Evolutionary conservation across 2,888 invertebrate genomes (phyloP).

Genomic region (Drosophila barbarae): DNA sequence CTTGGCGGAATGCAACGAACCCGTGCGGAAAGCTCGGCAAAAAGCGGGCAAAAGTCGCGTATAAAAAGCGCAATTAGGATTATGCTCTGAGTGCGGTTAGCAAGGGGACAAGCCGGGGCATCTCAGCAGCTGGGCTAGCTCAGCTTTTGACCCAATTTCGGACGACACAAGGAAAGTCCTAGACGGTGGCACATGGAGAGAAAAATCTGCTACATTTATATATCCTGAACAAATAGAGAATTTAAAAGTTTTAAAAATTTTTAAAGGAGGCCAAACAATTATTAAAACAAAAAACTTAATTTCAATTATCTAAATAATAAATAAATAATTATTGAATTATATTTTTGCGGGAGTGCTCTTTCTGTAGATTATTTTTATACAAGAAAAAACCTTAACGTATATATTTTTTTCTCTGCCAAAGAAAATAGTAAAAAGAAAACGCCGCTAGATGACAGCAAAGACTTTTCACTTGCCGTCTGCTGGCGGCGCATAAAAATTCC

Average conservation of each 20-base stretch:
- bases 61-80: slow-evolving; percentile 58
- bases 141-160: slow-evolving; percentile 61
- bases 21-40: slow-evolving; percentile 18
- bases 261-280: too few relatives aligned
- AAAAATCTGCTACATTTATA: neutral
- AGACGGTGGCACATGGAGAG: slow-evolving; percentile 13
- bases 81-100: slow-evolving; percentile 54
- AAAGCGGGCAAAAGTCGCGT: slow-evolving; percentile 1
- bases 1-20: slow-evolving; percentile 69
- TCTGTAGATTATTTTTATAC: neutral
- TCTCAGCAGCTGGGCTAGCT: slow-evolving; percentile 36
- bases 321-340: neutral
- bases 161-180: slow-evolving; percentile 11
- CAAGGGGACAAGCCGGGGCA: slow-evolving; percentile 20
- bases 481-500: slow-evolving; percentile 54
- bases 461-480: slow-evolving; percentile 36
- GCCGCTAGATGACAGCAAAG: slow-evolving; percentile 18
- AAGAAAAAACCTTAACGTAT: neutral
- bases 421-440: slow-evolving; percentile 1
- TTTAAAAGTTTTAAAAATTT: neutral
- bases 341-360: neutral
- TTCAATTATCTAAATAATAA: neutral
- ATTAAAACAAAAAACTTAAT: neutral
- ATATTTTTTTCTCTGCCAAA: neutral
- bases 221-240: neutral